A percentile compares a stretch with the other conserved stretches of the same genome.
phyloP scores from a whole-genome alignment of 2,888 invertebrate genomes.

The Phyllotreta striolata region DNA sequence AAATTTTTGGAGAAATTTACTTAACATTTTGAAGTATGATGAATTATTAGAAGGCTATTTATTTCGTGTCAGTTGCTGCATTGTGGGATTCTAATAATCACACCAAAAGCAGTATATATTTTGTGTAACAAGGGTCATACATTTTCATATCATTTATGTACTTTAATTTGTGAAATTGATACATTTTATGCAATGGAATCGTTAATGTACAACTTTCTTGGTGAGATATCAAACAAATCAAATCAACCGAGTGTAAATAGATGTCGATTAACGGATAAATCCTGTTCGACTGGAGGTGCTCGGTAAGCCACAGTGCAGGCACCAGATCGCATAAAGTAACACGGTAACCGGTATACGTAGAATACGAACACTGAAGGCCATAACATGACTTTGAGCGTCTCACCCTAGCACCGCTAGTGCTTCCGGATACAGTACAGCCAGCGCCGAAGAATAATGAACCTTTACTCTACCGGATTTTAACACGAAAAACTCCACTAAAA shows the following conservation, averaged over 20 bases:
- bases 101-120: neutral
- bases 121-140: neutral
- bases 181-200: too few species aligned
- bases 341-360: slow-evolving; percentile 40
- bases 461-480: too few species aligned
- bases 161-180: too few species aligned
- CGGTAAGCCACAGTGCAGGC: neutral
- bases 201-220: too few species aligned
- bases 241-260: neutral
- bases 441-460: slow-evolving; percentile 9
- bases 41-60: too few species aligned
- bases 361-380: slow-evolving; percentile 58
- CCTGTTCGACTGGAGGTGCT: neutral
- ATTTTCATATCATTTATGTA: too few species aligned
- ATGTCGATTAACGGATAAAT: neutral
- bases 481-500: too few species aligned
- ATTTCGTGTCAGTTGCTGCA: neutral
- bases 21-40: too few species aligned
- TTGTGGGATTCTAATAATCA: slow-evolving; percentile 3
- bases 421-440: slow-evolving; percentile 24
- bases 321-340: slow-evolving; percentile 34
- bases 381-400: slow-evolving; percentile 59
- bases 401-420: slow-evolving; percentile 52
- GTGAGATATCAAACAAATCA: too few species aligned
- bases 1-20: too few species aligned